These are phyloP conservation scores for Onychomys leucogaster DNA, from an alignment of 2,797 vertebrate genomes.

Conservation along the genomic window DNA sequence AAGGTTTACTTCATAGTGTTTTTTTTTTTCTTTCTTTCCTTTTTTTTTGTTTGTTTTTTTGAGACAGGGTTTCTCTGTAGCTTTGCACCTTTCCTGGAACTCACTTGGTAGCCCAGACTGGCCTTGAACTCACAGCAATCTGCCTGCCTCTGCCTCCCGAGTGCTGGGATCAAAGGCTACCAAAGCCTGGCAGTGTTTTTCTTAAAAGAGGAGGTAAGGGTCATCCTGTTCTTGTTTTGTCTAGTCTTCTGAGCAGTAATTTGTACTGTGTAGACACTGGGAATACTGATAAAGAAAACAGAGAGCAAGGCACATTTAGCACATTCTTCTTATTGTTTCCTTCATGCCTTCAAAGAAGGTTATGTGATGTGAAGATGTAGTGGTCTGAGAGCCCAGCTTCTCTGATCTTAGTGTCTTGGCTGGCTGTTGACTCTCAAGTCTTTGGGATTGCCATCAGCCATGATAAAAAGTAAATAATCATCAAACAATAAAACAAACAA, in stretches of 20 bases:
- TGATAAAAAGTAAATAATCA: background rate
- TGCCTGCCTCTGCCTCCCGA: no score
- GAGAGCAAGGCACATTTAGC: constrained; percentile 75
- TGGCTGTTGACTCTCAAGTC: constrained; percentile 22
- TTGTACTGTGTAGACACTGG: constrained; percentile 78
- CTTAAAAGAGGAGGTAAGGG: constrained; percentile 73
- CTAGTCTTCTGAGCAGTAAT: constrained; percentile 81
- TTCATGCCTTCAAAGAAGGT: constrained; percentile 75
- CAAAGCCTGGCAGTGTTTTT: no score
- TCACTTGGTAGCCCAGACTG: no score
- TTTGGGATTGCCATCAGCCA: background rate
- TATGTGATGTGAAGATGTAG: constrained; percentile 76
- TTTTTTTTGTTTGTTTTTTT: no score
- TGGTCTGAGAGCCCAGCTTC: constrained; percentile 76
- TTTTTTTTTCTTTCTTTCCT: no score
- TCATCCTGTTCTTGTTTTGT: constrained; percentile 82
- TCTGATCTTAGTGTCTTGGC: constrained; percentile 66
- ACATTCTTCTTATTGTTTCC: constrained; percentile 72
- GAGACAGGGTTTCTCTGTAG: no score
- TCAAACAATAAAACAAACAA: constrained; percentile 27
- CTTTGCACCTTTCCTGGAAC: no score
- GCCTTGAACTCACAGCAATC: no score
- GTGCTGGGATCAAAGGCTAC: no score
- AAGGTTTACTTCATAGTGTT: constrained; percentile 48
- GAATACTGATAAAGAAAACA: constrained; percentile 79